Conservation (phyloP, 2,113 vertebrate species). For the Calonectris borealis region DNA sequence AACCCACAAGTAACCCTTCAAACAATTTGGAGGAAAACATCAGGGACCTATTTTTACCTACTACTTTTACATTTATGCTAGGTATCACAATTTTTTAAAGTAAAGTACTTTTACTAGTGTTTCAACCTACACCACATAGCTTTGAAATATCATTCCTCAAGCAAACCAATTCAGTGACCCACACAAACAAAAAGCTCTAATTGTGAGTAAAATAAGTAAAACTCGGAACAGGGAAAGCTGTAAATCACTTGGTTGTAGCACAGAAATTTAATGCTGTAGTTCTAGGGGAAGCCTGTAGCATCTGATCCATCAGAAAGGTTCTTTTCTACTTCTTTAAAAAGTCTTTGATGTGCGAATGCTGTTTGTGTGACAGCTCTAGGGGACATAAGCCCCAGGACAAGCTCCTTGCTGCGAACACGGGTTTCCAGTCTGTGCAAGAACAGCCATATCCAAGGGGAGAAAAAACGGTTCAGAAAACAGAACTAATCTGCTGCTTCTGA, state of each 20-base stretch:
- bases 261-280: neutral
- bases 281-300: neutral
- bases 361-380: neutral
- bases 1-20: neutral
- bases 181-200: neutral
- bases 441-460: neutral
- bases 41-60: neutral
- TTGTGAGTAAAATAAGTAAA: neutral
- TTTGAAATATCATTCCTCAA: neutral
- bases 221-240: neutral
- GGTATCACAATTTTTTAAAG: neutral
- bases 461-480: neutral
- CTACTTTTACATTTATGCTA: neutral
- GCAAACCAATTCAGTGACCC: neutral
- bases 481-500: slow-evolving; percentile 34
- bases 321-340: neutral
- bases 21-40: neutral
- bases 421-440: neutral
- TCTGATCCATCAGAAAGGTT: neutral
- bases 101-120: neutral
- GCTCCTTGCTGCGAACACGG: neutral
- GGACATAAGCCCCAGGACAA: neutral
- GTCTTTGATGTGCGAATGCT: neutral
- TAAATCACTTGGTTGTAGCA: neutral
- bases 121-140: neutral